Evolutionary conservation across 2,888 invertebrate genomes (phyloP).

Genomic region (Baccha elongata): DNA sequence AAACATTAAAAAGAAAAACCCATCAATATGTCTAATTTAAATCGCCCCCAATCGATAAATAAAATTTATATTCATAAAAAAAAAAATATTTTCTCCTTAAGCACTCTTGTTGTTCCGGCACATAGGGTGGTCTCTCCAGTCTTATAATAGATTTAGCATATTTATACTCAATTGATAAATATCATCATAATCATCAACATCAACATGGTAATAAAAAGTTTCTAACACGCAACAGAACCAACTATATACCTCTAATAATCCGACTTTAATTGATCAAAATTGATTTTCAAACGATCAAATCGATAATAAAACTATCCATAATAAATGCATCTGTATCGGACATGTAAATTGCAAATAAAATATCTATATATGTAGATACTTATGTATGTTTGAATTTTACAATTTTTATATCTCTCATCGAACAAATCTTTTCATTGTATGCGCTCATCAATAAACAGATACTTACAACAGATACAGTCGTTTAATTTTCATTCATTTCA

Average conservation of each 20-base stretch:
- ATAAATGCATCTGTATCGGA: conserved; percentile 48
- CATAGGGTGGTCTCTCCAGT: conserved; percentile 32
- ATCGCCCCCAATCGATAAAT: conserved; percentile 41
- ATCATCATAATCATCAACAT: conserved; percentile 7
- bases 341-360: conserved; percentile 49
- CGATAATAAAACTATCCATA: conserved; percentile 42
- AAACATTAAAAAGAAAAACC: conserved; percentile 44
- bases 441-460: conserved; percentile 7
- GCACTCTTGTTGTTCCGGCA: not conserved
- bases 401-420: conserved; percentile 1
- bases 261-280: conserved; percentile 66
- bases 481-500: conserved; percentile 44
- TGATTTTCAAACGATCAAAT: conserved; percentile 57
- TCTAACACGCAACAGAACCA: conserved; percentile 14
- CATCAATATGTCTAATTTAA: conserved; percentile 47
- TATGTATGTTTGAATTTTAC: conserved; percentile 16
- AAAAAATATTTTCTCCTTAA: not conserved
- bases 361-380: conserved; percentile 1
- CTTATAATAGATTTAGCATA: conserved; percentile 35
- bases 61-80: conserved; percentile 13
- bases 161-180: conserved; percentile 58
- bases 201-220: conserved; percentile 40
- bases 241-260: conserved; percentile 50
- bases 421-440: not conserved
- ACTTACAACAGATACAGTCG: not conserved